phyloP scores from a whole-genome alignment of 1,140 invertebrate genomes.

The Lepidostoma basale region DNA sequence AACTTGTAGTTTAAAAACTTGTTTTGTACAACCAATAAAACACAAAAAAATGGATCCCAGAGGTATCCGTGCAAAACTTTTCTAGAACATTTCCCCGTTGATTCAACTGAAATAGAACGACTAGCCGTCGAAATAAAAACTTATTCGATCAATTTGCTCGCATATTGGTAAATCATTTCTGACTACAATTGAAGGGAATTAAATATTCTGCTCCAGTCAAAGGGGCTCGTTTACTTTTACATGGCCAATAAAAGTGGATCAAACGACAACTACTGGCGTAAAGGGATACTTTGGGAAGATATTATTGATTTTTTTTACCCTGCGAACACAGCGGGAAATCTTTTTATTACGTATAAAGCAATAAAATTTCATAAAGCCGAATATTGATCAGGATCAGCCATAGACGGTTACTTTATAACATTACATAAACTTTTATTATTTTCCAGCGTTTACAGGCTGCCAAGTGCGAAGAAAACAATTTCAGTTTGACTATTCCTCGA shows the following conservation, averaged over 20 bases:
- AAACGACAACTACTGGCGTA: conserved; percentile 3
- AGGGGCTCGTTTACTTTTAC: conserved; percentile 2
- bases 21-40: too few species aligned
- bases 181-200: background rate
- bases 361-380: conserved; percentile 13
- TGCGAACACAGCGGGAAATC: conserved; percentile 21
- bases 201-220: conserved; percentile 18
- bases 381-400: conserved; percentile 16
- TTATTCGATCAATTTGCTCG: background rate
- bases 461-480: conserved; percentile 8
- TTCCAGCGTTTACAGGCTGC: conserved; percentile 7
- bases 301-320: conserved; percentile 20
- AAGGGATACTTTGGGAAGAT: conserved; percentile 5
- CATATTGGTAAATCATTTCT: conserved; percentile 4
- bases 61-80: too few species aligned
- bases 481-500: background rate
- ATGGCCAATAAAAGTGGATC: conserved; percentile 13
- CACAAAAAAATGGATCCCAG: too few species aligned
- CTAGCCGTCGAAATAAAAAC: too few species aligned
- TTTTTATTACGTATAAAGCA: conserved; percentile 14
- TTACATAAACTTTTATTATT: conserved; percentile 19
- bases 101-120: too few species aligned
- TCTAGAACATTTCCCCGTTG: background rate
- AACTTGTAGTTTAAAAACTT: too few species aligned
- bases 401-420: conserved; percentile 15